Evolutionary conservation across 2,113 vertebrate species (phyloP).

Genomic region (Rattus norvegicus): GRCr8 NC_086019.1:106459001-106459500

Average conservation of each 20-base stretch:
- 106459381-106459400: neutral
- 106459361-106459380: neutral
- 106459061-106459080: neutral
- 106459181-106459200: neutral
- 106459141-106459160: neutral
- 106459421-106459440: neutral
- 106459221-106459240: neutral
- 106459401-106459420: neutral
- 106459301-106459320: neutral
- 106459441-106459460: neutral
- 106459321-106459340: neutral
- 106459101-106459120: neutral
- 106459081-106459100: neutral
- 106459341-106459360: neutral
- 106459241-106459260: neutral
- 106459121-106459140: neutral
- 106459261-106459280: neutral
- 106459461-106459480: neutral
- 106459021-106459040: neutral
- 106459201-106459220: neutral
- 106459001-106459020: neutral
- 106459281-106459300: neutral
- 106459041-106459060: neutral
- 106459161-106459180: neutral
- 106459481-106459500: no score